Percentiles rank a stretch among this genome's conserved stretches.
phyloP scores from a whole-genome alignment of 2,113 vertebrate species.

The Eurystomus gularis region DNA sequence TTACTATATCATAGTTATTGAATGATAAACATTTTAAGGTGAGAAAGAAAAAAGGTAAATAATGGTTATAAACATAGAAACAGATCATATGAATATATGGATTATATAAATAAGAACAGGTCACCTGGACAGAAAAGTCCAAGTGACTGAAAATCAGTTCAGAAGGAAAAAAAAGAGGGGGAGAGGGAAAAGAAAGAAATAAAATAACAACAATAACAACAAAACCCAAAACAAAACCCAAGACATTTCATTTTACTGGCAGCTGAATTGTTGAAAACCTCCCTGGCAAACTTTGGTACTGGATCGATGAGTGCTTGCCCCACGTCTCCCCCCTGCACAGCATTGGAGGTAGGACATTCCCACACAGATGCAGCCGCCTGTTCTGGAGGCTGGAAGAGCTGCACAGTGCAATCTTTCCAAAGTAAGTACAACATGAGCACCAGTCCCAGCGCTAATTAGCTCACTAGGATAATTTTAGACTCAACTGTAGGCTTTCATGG shows the following conservation, averaged over 20 bases:
- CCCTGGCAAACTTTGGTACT: not conserved
- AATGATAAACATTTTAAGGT: not conserved
- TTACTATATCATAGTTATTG: not conserved
- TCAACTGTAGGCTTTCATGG: not conserved
- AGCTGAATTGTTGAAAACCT: not conserved
- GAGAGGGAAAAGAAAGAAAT: fast-evolving
- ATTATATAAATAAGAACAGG: not conserved
- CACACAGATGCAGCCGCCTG: fast-evolving
- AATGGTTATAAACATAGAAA: not conserved
- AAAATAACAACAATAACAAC: no score
- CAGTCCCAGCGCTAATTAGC: fast-evolving
- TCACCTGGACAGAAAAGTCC: not conserved
- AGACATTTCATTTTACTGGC: not conserved
- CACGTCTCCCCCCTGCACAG: fast-evolving
- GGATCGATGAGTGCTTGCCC: not conserved
- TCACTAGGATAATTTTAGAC: not conserved
- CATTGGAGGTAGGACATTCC: not conserved
- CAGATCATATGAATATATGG: not conserved
- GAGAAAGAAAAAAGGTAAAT: not conserved
- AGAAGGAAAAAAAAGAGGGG: not conserved
- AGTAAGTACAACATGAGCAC: not conserved
- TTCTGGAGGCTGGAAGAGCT: not conserved
- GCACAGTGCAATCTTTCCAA: not conserved
- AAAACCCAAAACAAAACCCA: no score
- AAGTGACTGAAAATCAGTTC: not conserved